Evolutionary conservation across 2,888 invertebrate species (phyloP), one percentile per base, ranked within the genome.

Genomic region (Dolomedes plantarius): DNA sequence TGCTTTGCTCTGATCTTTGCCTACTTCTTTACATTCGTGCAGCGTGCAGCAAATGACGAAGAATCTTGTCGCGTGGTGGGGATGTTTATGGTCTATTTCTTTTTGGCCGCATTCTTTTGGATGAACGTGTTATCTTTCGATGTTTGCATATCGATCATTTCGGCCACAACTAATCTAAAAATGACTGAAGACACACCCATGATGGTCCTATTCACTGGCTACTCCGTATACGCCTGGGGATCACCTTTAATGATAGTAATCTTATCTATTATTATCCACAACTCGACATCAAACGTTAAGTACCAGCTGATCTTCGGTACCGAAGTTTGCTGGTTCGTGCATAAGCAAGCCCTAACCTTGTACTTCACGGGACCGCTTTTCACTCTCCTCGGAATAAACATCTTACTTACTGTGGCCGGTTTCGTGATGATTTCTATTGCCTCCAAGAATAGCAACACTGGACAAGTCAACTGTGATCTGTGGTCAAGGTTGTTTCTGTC

Each of bases 301-400:
- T 91, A 91, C 85, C 90, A 91, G 64, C 93, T 93, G 0, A 90
- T 90, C 71, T 93, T 93, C 89, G 92, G 92, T 0, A 87, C 88
- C 9, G 89, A 90, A 28, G 46, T 89, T 6, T 93, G 93, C 88
- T 93, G 93, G 93, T 92, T 93, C 89, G 91, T 91, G 6, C 91
- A 92, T 72, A 91, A 91, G 6, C 90, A 91, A 78, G 92, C 93
- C 0, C 90, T 93, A 16, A 89, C 93, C 7, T 89, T 92, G 1
- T 93, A 92, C 90, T 93, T 93, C 88, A 93, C 92, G 0, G 90
- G 91, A 0, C 93, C 93, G 0, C 89, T 93, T 31, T 90, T 90
- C 28, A 88, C 91, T 73, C 90, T 92, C 46, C 91, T 92, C 89
- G 81, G 91, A 11, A 87, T 91, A 64, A 93, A 93, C 87, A n/a